phyloP scores from a whole-genome alignment of 1,140 invertebrate genomes.

The Drosophila biarmipes region DNA sequence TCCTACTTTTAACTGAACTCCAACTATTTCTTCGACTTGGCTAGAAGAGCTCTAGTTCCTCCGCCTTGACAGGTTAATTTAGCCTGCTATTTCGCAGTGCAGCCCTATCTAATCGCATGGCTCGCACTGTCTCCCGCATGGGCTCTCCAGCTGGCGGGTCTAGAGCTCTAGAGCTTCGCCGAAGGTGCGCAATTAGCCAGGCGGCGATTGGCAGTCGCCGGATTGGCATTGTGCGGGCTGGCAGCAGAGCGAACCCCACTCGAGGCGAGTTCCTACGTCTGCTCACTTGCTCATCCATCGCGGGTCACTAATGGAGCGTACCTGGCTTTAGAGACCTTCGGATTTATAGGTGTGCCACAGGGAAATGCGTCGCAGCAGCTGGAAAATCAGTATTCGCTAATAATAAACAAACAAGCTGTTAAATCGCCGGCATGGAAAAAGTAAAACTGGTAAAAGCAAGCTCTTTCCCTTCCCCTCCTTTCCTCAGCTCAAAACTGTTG shows the following conservation, averaged over 20 bases:
- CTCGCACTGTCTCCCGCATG: constrained; percentile 25
- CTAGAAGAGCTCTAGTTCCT: too few relatives aligned
- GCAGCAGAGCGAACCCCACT: constrained; percentile 21
- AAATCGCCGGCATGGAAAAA: constrained; percentile 57
- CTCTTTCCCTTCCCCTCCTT: constrained; percentile 2
- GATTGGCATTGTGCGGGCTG: constrained; percentile 44
- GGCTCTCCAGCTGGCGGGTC: constrained; percentile 15
- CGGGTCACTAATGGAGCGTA: constrained; percentile 46
- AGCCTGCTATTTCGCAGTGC: constrained; percentile 9
- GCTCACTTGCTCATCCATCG: constrained; percentile 25
- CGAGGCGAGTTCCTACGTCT: constrained; percentile 12
- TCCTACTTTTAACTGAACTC: too few relatives aligned
- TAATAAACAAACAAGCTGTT: constrained; percentile 19
- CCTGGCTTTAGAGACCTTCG: constrained; percentile 39
- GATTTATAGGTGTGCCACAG: constrained; percentile 33
- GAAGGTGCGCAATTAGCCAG: constrained; percentile 49
- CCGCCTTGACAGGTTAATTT: background rate
- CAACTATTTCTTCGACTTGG: too few relatives aligned
- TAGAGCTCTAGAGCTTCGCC: constrained; percentile 14
- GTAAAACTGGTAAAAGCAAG: constrained; percentile 67
- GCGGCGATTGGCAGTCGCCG: constrained; percentile 45
- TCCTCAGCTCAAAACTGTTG: constrained; percentile 33
- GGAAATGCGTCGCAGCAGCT: constrained; percentile 13
- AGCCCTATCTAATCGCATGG: constrained; percentile 39
- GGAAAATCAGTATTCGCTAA: constrained; percentile 14